Base-by-base conservation (phyloP, 2,888 invertebrate species). In the Nephrotoma flavescens region DNA sequence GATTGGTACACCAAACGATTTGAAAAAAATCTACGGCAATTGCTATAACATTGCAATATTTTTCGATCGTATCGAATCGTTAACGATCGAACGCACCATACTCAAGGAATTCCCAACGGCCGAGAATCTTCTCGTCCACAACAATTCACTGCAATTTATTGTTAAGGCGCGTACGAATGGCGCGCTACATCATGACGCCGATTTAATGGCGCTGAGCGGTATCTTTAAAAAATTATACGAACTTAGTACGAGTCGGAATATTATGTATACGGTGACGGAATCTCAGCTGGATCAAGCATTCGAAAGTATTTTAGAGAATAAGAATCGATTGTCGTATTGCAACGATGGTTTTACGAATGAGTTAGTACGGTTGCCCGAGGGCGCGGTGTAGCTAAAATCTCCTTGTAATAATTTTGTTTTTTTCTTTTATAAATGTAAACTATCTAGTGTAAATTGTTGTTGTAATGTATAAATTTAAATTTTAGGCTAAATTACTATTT, bases 281-380 rank as follows among this genome's bases (percentile, higher is more conserved):
- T 92, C 92, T 85, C 90, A 90, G 41, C 89, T 92, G 71, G 92
- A 92, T 88, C 89, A 90, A 2, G 90, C 91, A n/a, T 91, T 91
- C 52, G 91, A 91, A 88, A 89, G 90, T 83, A 90, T 91, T 85
- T 88, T 91, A 42, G 91, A 91, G 31, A 41, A 86, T 86, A 41
- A 15, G 12, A 41, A 71, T 71, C 71, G 71, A 31, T 71, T 31
- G 71, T 71, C 71, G 71, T 71, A 71, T 71, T 71, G 71, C 31
- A 71, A 71, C 71, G 71, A 71, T 71, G 71, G 71, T 31, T 71
- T 71, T 71, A 71, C 71, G 2, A 71, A 71, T 71, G 71, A 71
- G 31, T 71, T 71, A 71, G 4, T 71, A 71, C 71, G 11, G 71
- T 9, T 71, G 31, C 71, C 71, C 31, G 71, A 71, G 11, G 71